A percentile compares a stretch with the other conserved stretches of the same genome.
phyloP scores from a whole-genome alignment of 2,113 vertebrate species.

The Aptenodytes patagonicus region DNA sequence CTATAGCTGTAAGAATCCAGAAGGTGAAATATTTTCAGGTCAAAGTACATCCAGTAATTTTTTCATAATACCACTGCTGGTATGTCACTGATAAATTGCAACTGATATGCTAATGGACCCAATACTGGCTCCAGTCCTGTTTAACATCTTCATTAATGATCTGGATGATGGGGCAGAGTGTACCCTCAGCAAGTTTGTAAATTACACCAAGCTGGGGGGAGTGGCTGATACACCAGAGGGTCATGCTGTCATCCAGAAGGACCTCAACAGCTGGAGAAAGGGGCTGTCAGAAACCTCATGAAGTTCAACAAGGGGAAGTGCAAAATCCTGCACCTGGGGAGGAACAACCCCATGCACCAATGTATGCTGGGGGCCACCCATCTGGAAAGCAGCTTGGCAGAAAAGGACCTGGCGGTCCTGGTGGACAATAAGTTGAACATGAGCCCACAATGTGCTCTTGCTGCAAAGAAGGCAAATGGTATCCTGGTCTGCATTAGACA shows the following conservation, averaged over 20 bases:
- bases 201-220: not conserved
- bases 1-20: not conserved
- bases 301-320: not conserved
- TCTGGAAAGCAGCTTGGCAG: not conserved
- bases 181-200: not conserved
- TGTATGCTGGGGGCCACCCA: too few relatives aligned
- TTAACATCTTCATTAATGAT: not conserved
- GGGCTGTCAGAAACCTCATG: not conserved
- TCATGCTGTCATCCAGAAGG: not conserved
- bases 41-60: not conserved
- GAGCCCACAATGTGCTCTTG: not conserved
- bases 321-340: not conserved
- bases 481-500: not conserved
- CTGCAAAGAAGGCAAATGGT: rapidly evolving
- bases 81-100: not conserved
- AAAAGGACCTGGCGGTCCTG: not conserved
- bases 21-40: not conserved
- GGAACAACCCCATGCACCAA: not conserved
- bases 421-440: not conserved
- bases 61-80: not conserved
- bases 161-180: not conserved
- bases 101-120: not conserved
- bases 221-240: not conserved
- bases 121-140: not conserved
- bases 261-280: not conserved